phyloP scores from a whole-genome alignment of 2,113 vertebrate species.

The Todiramphus saurophagus region DNA sequence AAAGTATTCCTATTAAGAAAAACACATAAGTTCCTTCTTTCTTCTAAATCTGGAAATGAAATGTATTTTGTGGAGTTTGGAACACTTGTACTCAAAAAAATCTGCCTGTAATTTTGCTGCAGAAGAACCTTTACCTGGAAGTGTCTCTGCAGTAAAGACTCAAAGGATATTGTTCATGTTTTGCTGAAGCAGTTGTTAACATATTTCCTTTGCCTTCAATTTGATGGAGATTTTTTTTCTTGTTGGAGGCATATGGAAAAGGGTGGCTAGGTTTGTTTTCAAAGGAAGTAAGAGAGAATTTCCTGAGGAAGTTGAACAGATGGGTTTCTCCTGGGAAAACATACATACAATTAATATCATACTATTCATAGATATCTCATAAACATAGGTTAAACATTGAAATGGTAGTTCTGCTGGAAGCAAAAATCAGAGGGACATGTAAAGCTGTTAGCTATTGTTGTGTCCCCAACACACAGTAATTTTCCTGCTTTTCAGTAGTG shows the following conservation, averaged over 20 bases:
- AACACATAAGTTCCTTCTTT: background rate
- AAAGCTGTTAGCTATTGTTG: background rate
- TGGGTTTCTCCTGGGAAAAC: constrained; percentile 11
- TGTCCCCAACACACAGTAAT: background rate
- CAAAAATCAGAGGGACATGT: background rate
- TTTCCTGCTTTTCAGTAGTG: background rate
- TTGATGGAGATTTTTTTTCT: background rate
- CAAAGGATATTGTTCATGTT: background rate
- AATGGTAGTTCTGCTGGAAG: background rate
- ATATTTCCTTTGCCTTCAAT: background rate
- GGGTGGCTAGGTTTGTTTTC: constrained; percentile 22
- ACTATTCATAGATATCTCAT: background rate
- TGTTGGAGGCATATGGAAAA: background rate
- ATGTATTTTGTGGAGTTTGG: background rate
- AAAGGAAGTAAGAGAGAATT: constrained; percentile 52
- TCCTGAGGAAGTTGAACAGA: constrained; percentile 58
- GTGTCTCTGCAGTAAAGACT: background rate
- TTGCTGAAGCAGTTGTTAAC: background rate
- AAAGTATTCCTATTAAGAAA: background rate
- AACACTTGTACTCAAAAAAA: background rate
- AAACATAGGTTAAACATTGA: background rate
- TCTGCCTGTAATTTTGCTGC: background rate
- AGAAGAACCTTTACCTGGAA: background rate
- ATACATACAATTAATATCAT: background rate
- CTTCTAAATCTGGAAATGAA: background rate